Evolutionary conservation across 2,888 invertebrate genomes (phyloP).

Genomic region (Linnaemya tessellans): DNA sequence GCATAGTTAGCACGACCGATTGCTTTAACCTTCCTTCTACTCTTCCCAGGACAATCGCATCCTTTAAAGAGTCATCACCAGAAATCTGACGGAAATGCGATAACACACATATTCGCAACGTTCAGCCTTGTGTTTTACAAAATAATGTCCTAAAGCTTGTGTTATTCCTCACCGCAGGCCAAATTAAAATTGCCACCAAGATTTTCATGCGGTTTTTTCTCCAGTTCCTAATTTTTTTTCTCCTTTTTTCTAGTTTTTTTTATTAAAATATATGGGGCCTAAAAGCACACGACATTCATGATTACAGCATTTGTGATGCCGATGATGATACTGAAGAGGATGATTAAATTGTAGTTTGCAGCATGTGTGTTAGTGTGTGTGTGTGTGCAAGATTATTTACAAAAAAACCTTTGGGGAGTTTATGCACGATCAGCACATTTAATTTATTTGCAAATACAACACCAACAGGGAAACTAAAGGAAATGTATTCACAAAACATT

Average conservation of each 20-base stretch:
- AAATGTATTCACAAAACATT: background rate
- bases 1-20: too few relatives aligned
- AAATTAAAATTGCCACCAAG: background rate
- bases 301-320: conserved; percentile 26
- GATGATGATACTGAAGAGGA: conserved; percentile 43
- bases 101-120: too few relatives aligned
- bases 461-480: conserved; percentile 2
- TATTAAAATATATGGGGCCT: conserved; percentile 20
- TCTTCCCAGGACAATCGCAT: too few relatives aligned
- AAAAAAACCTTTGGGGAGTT: conserved; percentile 50
- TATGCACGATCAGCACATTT: conserved; percentile 63
- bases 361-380: background rate
- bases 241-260: background rate
- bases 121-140: too few relatives aligned
- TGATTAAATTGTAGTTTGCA: conserved; percentile 43
- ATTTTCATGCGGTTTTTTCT: conserved; percentile 11
- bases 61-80: too few relatives aligned
- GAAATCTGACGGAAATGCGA: too few relatives aligned
- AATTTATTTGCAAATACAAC: conserved; percentile 24
- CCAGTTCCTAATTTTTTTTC: conserved; percentile 13
- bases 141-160: too few relatives aligned
- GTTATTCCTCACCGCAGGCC: background rate
- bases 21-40: too few relatives aligned
- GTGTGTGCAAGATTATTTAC: background rate
- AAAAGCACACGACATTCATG: conserved; percentile 59